Evolutionary conservation across 2,888 invertebrate genomes (phyloP).

Genomic region (Dolichopus griseipennis): DNA sequence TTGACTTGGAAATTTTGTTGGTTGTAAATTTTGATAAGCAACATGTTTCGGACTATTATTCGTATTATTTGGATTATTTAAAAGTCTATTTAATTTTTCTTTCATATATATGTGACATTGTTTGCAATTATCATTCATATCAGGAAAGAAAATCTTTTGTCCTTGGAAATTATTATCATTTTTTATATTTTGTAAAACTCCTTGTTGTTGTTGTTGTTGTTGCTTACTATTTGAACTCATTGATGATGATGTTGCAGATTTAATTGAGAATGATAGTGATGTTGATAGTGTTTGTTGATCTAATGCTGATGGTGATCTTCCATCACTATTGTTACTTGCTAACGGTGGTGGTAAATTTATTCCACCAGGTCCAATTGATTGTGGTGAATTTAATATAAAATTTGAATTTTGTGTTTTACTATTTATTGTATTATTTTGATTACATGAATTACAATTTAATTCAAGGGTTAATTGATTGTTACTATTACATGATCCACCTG

Average conservation of each 20-base stretch:
- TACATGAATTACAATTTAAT: constrained; percentile 31
- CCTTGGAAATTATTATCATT: not conserved
- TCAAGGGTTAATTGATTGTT: constrained; percentile 50
- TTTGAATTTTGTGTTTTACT: constrained; percentile 12
- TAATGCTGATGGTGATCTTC: constrained; percentile 11
- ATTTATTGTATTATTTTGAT: constrained; percentile 16
- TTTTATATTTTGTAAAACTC: constrained; percentile 3
- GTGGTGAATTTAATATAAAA: constrained; percentile 18
- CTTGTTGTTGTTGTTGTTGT: constrained; percentile 13
- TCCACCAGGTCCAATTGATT: constrained; percentile 14
- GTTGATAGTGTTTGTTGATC: constrained; percentile 18
- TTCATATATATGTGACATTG: constrained; percentile 17
- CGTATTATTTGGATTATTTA: not conserved
- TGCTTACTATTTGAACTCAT: constrained; percentile 18
- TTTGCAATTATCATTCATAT: constrained; percentile 20
- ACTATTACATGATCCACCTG: constrained; percentile 66
- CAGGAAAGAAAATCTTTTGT: constrained; percentile 7
- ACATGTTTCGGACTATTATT: constrained; percentile 13
- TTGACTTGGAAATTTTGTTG: constrained; percentile 3
- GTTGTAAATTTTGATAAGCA: constrained; percentile 4
- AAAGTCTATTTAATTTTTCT: constrained; percentile 13
- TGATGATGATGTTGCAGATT: constrained; percentile 10
- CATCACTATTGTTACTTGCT: constrained; percentile 13
- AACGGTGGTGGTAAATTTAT: constrained; percentile 14
- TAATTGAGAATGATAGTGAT: constrained; percentile 11